Base-by-base conservation (phyloP, 2,888 invertebrate genomes). In the Agrenia bidenticulata region DNA sequence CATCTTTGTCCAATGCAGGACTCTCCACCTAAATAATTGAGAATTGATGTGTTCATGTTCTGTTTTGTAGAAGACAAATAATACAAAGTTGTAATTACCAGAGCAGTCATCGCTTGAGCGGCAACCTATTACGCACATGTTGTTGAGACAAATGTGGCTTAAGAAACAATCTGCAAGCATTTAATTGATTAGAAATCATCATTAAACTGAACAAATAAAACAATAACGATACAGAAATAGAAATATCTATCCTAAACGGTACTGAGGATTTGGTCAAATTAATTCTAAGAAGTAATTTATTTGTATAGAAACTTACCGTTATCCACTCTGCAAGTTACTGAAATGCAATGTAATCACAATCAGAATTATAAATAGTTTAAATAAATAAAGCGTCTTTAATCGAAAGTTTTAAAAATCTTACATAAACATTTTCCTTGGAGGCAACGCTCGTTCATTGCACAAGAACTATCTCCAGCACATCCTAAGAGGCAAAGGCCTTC, bases 361-460 rank as follows among this genome's bases (percentile, higher is more conserved):
- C 26, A 37, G 17, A 57, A 57, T 17, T 11, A 45, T 32, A 32
- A 32, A 32, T 4, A 32, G 4, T 32, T 32, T 32, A 32, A 7
- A 32, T 32, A 32, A 7, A 32, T 17, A 69, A 59, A 67, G 32
- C 54, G 19, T 24, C 54, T n/a, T 42, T 24, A 17, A 9, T 9
- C n/a, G 13, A 26, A 15, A 39, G 19, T 27, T 50, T 51, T 60
- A 61, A 24, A 32, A 68, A 74, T 86, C 88, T 85, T 83, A 89
- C 88, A 81, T 77, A 91, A 85, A 79, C 94, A 94, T 77, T 87
- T 88, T 73, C 88, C 89, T 77, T 85, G 85, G 9, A 90, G 82
- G 81, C 94, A 94, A 80, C 92, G 90, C 81, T 94, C 94, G 78
- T 94, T 94, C 66, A 89, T 84, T 2, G 93, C 94, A 79, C 94